Base-by-base conservation (phyloP, 2,888 invertebrate species). In the Cheilosia pagana region DNA sequence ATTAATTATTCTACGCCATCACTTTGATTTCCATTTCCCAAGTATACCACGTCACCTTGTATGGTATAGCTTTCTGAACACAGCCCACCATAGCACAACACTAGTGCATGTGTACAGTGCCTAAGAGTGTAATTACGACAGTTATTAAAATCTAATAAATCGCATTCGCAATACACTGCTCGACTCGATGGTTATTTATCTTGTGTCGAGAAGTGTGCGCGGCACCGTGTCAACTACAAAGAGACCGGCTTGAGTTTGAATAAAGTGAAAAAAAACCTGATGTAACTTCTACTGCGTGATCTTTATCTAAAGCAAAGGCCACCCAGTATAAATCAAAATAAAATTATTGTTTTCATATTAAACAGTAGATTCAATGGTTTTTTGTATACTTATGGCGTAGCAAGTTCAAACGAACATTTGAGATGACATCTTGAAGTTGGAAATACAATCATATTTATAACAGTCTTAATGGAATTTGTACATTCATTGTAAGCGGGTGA, bases 91-190 rank as follows among this genome's bases (percentile, higher is more conserved):
- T 12, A 16, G 10, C n/a, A 31, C 21, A n/a, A n/a, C 10, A 21
- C 3, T 23, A 3, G 23, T 48, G 70, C 23, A 35, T 25, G 21
- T 19, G n/a, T 65, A 43, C 21, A 65, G 59, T 52, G 53, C 41
- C 67, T 39, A 59, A 35, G 65, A 74, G 70, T 81, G 41, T 81
- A 81, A 81, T 81, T 81, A 81, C 55, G 23, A 62, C 39, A 59
- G 76, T 76, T 76, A 81, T 81, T 81, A 81, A 71, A 81, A 76
- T 59, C 81, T 70, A 76, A 76, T 81, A 81, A 81, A 81, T 81
- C 63, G 70, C 70, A 50, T 8, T 35, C 63, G 70, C 70, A 50
- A 14, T 35, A 52, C 35, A 68, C 39, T 23, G 45, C 31, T 62
- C 43, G 39, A 67, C 23, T 62, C 43, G 45, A 74, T 68, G 60